Conservation (phyloP, 2,113 vertebrate species). For the Grus americana region DNA sequence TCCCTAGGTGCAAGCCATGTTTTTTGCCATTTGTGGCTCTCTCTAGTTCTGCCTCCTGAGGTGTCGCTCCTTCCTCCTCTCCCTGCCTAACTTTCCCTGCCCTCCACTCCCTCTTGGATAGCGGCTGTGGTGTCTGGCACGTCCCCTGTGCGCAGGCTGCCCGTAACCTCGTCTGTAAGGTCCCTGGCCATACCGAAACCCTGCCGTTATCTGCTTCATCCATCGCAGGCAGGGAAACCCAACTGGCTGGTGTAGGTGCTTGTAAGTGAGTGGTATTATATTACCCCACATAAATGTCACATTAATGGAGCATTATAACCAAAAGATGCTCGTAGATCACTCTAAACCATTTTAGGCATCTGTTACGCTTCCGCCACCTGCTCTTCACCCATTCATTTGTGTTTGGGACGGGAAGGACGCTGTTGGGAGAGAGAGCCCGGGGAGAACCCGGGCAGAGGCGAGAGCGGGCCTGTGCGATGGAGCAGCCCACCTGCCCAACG, state of each 20-base stretch:
- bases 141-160: not conserved
- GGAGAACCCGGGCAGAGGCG: not conserved
- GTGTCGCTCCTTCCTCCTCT: not conserved
- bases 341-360: conserved; percentile 52
- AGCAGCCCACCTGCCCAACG: not conserved
- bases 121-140: fast-evolving
- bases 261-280: not conserved
- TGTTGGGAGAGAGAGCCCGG: not conserved
- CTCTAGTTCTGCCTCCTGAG: not conserved
- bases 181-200: not conserved
- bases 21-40: not conserved
- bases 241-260: conserved; percentile 7
- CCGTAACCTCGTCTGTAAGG: not conserved
- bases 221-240: not conserved
- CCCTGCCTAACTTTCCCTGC: not conserved
- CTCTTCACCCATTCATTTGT: conserved; percentile 31
- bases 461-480: not conserved
- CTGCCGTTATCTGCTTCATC: not conserved
- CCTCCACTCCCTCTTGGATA: not conserved
- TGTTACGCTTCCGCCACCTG: not conserved
- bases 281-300: conserved; percentile 50
- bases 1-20: not conserved
- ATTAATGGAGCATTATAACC: conserved; percentile 59
- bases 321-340: conserved; percentile 44
- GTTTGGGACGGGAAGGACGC: not conserved